Evolutionary conservation across 2,113 vertebrate genomes (phyloP), one percentile per base, ranked within the genome.

Genomic region (Siphamia tubifer): DNA sequence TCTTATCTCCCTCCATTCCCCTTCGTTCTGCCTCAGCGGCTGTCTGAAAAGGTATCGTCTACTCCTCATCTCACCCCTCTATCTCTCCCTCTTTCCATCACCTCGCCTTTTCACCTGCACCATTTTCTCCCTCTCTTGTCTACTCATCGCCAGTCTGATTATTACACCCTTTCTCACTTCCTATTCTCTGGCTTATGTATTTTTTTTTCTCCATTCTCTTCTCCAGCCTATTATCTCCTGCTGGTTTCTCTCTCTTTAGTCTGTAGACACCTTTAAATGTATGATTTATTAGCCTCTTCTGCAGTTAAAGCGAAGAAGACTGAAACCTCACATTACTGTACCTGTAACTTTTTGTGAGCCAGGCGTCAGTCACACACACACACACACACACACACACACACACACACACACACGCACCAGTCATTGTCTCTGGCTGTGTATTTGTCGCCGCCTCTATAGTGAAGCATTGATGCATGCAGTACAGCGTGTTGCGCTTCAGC

Each of bases 1-100:
- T 66, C 70, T 85, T 72, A 79, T 87, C 81, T 70, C 45, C 11
- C 53, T 57, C 43, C 44, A 80, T 75, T 76, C 69, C 55, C 60
- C 23, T 61, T 63, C 1, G 23, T 78, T 77, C 67, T 25, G 21
- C 77, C 72, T 67, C 40, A 6, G 39, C 6, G 30, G 44, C 57
- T 80, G 43, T 81, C 78, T 84, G 61, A 68, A 60, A 68, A 72
- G 67, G 47, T 79, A 73, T 77, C 55, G 17, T 52, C 70, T 15
- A 11, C 70, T 63, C 66, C 42, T 79, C 65, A 39, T 75, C 68
- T 72, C 63, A 16, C 19, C 28, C 43, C 21, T 49, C 48, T 28
- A 35, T 74, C 62, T 13, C 32, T 31, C 71, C 45, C 23, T 43
- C 27, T 6, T 72, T 69, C 61, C 55, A 54, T 57, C 69, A 64